phyloP scores from a whole-genome alignment of 64 coral and sea anemone species.

The Pocillopora damicornis region DNA sequence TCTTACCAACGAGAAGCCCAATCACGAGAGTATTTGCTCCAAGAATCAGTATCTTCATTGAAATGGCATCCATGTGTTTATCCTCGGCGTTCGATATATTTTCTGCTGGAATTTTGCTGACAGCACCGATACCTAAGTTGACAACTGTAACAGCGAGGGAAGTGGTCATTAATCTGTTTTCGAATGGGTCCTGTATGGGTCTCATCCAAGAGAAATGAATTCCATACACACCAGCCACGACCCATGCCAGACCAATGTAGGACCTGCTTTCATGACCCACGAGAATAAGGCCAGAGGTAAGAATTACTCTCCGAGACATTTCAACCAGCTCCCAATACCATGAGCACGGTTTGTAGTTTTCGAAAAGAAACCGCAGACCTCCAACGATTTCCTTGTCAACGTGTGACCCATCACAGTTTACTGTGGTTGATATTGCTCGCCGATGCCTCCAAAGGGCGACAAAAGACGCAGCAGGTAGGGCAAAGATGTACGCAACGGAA shows the following conservation, averaged over 20 bases:
- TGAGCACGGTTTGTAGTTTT: conserved; percentile 35
- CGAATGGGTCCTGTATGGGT: conserved; percentile 35
- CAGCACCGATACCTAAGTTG: conserved; percentile 38
- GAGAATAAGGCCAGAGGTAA: conserved; percentile 46
- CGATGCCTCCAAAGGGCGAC: conserved; percentile 15
- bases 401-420: neutral
- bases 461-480: neutral
- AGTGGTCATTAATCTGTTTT: conserved; percentile 20
- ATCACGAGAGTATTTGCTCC: conserved; percentile 33
- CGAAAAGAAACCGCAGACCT: conserved; percentile 46
- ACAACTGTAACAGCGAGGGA: conserved; percentile 37
- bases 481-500: neutral
- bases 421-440: neutral
- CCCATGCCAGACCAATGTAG: conserved; percentile 38
- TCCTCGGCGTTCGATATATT: neutral
- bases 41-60: conserved; percentile 31
- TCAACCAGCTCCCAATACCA: conserved; percentile 70
- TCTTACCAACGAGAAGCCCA: conserved; percentile 34
- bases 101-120: conserved; percentile 42
- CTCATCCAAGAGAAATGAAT: conserved; percentile 22
- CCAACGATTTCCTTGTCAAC: neutral
- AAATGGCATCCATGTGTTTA: conserved; percentile 17
- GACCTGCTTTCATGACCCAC: conserved; percentile 56
- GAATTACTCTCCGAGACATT: conserved; percentile 43
- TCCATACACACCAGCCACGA: conserved; percentile 38